Evolutionary conservation across 37 sponge, comb jelly and placozoan species (phyloP).

Genomic region (Bolinopsis microptera): DNA sequence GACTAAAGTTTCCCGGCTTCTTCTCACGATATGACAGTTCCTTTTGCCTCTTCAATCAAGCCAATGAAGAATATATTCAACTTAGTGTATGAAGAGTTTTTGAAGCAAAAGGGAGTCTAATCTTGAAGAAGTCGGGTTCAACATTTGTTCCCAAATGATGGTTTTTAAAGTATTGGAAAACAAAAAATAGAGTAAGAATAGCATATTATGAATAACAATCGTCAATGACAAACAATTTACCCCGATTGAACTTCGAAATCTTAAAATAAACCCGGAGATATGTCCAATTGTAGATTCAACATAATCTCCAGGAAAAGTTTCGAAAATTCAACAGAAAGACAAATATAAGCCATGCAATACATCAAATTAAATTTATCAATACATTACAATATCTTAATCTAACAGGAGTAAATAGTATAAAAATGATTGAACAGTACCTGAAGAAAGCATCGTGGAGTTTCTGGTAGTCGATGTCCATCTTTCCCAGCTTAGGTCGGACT

Average conservation of each 20-base stretch:
- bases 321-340: too few species aligned
- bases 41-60: not conserved
- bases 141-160: not conserved
- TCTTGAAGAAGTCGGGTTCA: not conserved
- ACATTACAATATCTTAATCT: not conserved
- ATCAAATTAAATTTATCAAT: too few species aligned
- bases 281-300: too few species aligned
- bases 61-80: too few species aligned
- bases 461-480: constrained; percentile 97
- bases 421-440: constrained; percentile 71
- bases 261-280: too few species aligned
- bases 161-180: too few species aligned
- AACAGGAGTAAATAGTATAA: not conserved
- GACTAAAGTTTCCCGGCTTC: not conserved
- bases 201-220: too few species aligned
- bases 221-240: too few species aligned
- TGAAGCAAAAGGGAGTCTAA: not conserved
- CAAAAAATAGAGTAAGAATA: too few species aligned
- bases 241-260: too few species aligned
- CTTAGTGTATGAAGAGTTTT: too few species aligned
- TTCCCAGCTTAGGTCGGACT: constrained; percentile 92
- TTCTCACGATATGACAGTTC: not conserved
- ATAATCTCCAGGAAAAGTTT: too few species aligned
- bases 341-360: not conserved
- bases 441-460: constrained; percentile 99